Evolutionary conservation across 2,113 vertebrate genomes (phyloP).

Genomic region (Bubo blakistoni): DNA sequence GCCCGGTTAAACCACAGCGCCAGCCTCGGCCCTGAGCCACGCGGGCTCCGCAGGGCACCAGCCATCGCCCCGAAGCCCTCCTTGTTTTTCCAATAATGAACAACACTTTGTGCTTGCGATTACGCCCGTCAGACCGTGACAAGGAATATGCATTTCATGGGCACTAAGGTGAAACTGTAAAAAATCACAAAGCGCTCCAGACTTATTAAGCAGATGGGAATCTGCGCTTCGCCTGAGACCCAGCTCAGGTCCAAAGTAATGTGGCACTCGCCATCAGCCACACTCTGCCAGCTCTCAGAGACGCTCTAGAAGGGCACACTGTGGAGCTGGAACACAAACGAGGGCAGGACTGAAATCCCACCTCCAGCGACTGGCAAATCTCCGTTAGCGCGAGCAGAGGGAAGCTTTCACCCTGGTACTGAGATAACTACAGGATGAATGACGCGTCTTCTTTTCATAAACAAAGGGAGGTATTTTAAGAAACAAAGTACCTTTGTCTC

Average conservation of each 20-base stretch:
- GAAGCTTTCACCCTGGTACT: neutral
- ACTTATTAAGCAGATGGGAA: neutral
- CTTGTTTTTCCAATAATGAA: neutral
- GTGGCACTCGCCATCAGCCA: neutral
- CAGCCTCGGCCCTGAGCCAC: neutral
- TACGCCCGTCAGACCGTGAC: neutral
- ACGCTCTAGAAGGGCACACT: rapidly evolving
- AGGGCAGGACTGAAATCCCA: neutral
- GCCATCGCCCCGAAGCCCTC: neutral
- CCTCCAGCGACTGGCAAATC: rapidly evolving
- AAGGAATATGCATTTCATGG: neutral
- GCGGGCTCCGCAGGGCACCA: rapidly evolving
- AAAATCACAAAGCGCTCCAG: neutral
- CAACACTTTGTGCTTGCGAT: neutral
- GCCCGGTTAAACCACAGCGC: neutral
- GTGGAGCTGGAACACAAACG: rapidly evolving
- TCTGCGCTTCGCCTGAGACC: neutral
- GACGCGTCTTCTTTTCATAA: neutral
- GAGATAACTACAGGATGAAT: neutral
- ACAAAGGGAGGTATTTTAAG: neutral
- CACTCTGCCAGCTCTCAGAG: neutral
- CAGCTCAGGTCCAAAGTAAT: too few relatives aligned
- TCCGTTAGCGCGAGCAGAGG: neutral
- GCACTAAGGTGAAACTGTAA: neutral
- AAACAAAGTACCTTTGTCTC: neutral